These are phyloP conservation scores for Drosophila macrothrix DNA, from an alignment of 2,888 invertebrate species.

Conservation along the genomic window DNA sequence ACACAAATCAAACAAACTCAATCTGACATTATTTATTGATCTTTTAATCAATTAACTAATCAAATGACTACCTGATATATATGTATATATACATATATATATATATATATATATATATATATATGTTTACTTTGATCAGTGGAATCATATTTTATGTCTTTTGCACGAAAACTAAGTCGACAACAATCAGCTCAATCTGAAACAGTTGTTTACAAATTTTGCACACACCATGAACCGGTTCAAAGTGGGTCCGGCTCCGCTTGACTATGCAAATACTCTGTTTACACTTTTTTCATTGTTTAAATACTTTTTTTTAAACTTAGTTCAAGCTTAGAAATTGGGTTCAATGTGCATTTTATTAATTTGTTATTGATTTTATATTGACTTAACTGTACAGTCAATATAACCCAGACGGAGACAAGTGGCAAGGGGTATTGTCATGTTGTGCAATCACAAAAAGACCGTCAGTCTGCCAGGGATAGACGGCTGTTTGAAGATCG, in stretches of 20 bases:
- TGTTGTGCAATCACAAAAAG: conserved; percentile 25
- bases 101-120: neutral
- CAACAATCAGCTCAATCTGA: conserved; percentile 29
- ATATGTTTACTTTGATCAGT: conserved; percentile 9
- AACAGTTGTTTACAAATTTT: conserved; percentile 49
- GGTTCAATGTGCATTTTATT: neutral
- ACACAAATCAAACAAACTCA: neutral
- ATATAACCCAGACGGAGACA: conserved; percentile 23
- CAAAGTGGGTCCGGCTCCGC: neutral
- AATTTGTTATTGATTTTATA: neutral
- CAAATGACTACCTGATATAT: neutral
- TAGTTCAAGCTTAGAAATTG: neutral
- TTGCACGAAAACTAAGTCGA: conserved; percentile 22
- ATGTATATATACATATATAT: neutral
- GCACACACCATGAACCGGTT: conserved; percentile 45
- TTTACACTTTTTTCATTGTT: neutral
- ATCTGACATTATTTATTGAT: neutral
- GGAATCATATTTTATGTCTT: conserved; percentile 23
- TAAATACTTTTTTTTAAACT: neutral
- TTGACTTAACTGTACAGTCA: neutral
- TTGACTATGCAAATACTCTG: conserved; percentile 14
- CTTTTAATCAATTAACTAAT: neutral
- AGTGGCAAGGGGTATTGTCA: neutral
- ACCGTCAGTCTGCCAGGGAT: conserved; percentile 35
- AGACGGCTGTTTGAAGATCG: conserved; percentile 40